A percentile compares a stretch with the other conserved stretches of the same genome.
These are phyloP conservation scores for Anthrax anthrax DNA, from an alignment of 2,888 invertebrate species.

Conservation along the genomic window DNA sequence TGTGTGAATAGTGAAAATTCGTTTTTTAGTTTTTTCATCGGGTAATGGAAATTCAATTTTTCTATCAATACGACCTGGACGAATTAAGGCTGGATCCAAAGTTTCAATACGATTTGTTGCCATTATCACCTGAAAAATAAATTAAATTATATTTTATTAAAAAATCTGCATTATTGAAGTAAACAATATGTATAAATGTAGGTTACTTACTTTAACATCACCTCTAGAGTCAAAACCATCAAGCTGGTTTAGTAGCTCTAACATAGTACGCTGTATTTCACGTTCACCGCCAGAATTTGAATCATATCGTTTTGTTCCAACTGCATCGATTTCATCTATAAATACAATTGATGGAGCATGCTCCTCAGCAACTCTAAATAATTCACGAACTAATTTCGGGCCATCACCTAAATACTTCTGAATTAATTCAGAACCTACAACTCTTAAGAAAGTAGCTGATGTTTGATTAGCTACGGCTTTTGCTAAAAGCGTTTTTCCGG, in stretches of 20 bases:
- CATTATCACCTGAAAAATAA: slow-evolving; percentile 65
- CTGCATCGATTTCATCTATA: slow-evolving; percentile 99
- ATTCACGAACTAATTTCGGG: slow-evolving; percentile 91
- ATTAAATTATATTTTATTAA: background rate
- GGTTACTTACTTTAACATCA: slow-evolving; percentile 71
- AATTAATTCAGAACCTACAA: slow-evolving; percentile 98
- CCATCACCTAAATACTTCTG: slow-evolving; percentile 99
- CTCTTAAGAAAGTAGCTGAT: slow-evolving; percentile 94
- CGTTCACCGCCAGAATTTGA: slow-evolving; percentile 98
- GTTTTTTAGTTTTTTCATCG: slow-evolving; percentile 94
- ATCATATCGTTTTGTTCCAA: slow-evolving; percentile 96
- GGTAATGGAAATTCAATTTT: slow-evolving; percentile 99
- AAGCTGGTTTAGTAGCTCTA: slow-evolving; percentile 94
- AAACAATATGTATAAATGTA: too few species aligned
- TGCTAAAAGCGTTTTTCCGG: slow-evolving; percentile 93
- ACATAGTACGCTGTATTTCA: slow-evolving; percentile 99
- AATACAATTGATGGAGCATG: slow-evolving; percentile 99
- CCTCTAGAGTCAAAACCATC: slow-evolving; percentile 96
- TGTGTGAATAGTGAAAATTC: slow-evolving; percentile 97
- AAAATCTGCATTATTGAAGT: background rate
- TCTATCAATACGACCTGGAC: slow-evolving; percentile 96
- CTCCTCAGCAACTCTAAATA: slow-evolving; percentile 98
- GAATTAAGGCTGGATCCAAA: slow-evolving; percentile 92
- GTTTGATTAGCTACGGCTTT: slow-evolving; percentile 99
- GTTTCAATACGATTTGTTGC: slow-evolving; percentile 98